Evolutionary conservation across 1,140 invertebrate species (phyloP), one percentile per base, ranked within the genome.

Genomic region (Adelges cooleyi): DNA sequence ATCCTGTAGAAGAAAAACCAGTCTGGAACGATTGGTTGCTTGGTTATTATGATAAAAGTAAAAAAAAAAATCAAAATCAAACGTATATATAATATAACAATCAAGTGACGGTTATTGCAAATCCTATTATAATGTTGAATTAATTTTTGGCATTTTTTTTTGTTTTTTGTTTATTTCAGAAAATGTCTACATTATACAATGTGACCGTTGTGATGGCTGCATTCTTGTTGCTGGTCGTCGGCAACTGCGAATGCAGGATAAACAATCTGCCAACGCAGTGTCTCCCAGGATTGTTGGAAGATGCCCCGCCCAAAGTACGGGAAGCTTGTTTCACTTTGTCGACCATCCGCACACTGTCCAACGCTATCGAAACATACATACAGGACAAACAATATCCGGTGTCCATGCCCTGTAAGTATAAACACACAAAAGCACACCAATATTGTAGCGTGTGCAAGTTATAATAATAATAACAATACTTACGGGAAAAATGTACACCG

Each of bases 321-420:
- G 78, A 78, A 69, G 74, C 80, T 18, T 81, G 80, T 70, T 73
- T 74, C n/a, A 77, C 77, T 2, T 72, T 81, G 0, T 76, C 75
- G 10, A 78, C 77, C 65, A 75, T 80, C 52, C 77, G 77, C 66
- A 76, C 80, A 54, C 74, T 80, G 15, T 75, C 76, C 2, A 74
- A 74, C 10, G 77, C 76, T 4, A 77, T 80, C 75, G 79, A 80
- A 66, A 75, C 74, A 51, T 80, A 78, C 42, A 73, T 80, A 27
- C 76, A 79, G 50, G 77, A 80, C 18, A 78, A 78, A 73, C 75
- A 77, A 18, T 33, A 22, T 22, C 65, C 62, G 18, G 27, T 49
- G 36, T 50, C 52, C 1, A 42, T 66, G 38, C 67, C 66, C 17
- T 68, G 67, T 68, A 42, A 66, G 67, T 66, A 44, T 13, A 20